Conservation (phyloP, 2,888 invertebrate genomes). For the Rambutsinella grinnellia region DNA sequence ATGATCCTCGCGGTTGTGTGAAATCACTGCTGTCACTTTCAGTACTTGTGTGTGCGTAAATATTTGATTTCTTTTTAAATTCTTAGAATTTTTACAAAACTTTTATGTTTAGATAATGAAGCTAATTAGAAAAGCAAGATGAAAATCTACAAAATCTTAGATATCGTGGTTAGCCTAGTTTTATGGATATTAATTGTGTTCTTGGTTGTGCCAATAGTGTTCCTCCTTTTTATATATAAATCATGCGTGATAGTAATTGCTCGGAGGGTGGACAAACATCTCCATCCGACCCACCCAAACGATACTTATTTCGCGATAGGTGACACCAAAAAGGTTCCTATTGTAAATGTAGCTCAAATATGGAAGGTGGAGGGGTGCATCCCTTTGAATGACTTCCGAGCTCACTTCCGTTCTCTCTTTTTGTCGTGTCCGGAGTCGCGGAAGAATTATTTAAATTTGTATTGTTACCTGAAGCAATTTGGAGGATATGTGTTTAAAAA, state of each 20-base stretch:
- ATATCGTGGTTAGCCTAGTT: conserved; percentile 38
- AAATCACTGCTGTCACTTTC: neutral
- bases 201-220: conserved; percentile 38
- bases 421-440: conserved; percentile 41
- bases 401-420: conserved; percentile 41
- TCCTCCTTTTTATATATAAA: conserved; percentile 50
- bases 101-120: too few species aligned
- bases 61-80: neutral
- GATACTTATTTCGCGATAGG: conserved; percentile 57
- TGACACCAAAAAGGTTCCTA: conserved; percentile 42
- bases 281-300: conserved; percentile 50
- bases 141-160: conserved; percentile 18
- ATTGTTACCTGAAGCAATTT: conserved; percentile 51
- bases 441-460: conserved; percentile 46
- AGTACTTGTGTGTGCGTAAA: neutral
- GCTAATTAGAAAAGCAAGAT: too few species aligned
- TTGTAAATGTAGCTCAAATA: conserved; percentile 57
- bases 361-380: conserved; percentile 51
- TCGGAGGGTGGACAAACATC: conserved; percentile 28
- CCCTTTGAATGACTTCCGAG: conserved; percentile 32
- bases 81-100: neutral
- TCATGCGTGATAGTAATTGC: conserved; percentile 38
- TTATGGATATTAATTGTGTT: conserved; percentile 48
- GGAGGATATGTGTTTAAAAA: conserved; percentile 57
- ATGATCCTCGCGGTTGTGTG: too few species aligned